Percentiles rank a stretch among this genome's conserved stretches.
Conservation (phyloP, 2,888 invertebrate species). For the Caenorhabditis sp. region DNA sequence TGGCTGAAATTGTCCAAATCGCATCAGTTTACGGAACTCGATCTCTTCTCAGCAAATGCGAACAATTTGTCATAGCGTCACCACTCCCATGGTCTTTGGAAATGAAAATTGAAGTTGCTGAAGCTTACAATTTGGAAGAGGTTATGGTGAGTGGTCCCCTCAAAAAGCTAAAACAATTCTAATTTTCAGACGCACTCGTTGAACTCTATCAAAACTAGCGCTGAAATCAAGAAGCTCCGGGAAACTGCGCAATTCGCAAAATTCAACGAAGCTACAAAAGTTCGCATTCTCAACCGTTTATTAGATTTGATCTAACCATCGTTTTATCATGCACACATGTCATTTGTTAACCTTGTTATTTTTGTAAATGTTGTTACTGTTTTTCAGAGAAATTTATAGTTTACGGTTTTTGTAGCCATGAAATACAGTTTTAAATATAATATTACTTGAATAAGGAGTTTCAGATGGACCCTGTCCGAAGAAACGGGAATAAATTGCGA, state of each 20-base stretch:
- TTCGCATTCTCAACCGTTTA: background rate
- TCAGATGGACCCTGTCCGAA: too few species aligned
- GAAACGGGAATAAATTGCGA: too few species aligned
- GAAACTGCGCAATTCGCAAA: background rate
- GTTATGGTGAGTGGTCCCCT: background rate
- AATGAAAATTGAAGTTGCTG: background rate
- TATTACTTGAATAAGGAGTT: too few species aligned
- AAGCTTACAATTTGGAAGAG: background rate
- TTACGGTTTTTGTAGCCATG: too few species aligned
- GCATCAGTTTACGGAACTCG: background rate
- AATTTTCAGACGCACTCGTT: background rate
- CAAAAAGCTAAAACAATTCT: too few species aligned
- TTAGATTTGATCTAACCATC: background rate
- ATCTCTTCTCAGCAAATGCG: background rate
- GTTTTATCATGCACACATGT: background rate
- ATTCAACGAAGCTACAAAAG: background rate
- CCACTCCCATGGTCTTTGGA: background rate
- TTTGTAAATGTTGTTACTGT: background rate
- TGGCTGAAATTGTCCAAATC: background rate
- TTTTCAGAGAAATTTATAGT: background rate
- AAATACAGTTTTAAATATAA: too few species aligned
- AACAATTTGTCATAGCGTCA: background rate
- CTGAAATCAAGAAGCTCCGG: background rate
- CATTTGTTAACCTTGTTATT: background rate
- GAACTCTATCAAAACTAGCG: background rate